A percentile compares a stretch with the other conserved stretches of the same genome.
Evolutionary conservation across 2,888 invertebrate species (phyloP).

Genomic region (Arenicola marina): DNA sequence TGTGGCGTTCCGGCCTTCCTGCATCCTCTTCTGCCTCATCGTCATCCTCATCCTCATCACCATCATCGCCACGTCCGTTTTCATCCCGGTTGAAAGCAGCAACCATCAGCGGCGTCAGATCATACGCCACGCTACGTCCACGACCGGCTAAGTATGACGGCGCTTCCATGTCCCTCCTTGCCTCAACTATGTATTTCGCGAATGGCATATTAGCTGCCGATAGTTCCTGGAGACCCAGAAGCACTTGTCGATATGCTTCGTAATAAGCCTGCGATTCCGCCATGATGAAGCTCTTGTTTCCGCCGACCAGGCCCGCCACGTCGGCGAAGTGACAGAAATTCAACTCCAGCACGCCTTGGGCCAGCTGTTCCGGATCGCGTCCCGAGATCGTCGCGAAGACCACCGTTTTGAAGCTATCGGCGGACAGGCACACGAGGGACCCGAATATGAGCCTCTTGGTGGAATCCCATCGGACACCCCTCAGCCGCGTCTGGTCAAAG

Average conservation of each 20-base stretch:
- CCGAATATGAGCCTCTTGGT: conserved; percentile 72
- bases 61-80: too few relatives aligned
- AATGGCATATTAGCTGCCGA: conserved; percentile 67
- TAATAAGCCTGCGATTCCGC: conserved; percentile 78
- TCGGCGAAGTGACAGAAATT: conserved; percentile 39
- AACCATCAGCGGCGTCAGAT: background rate
- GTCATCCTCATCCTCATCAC: background rate
- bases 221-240: conserved; percentile 70
- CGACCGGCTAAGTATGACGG: background rate
- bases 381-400: conserved; percentile 73
- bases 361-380: conserved; percentile 59
- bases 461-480: conserved; percentile 53
- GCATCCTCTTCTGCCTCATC: background rate
- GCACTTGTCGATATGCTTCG: conserved; percentile 76
- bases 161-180: background rate
- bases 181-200: conserved; percentile 52
- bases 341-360: conserved; percentile 48
- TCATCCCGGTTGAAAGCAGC: too few relatives aligned
- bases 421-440: conserved; percentile 73
- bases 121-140: background rate
- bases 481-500: conserved; percentile 13
- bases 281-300: conserved; percentile 61
- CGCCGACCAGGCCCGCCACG: conserved; percentile 54
- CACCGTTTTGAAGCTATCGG: conserved; percentile 71
- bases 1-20: background rate